Percentiles rank a stretch among this genome's conserved stretches.
phyloP scores from a whole-genome alignment of 2,113 vertebrate species.

The Oryctolagus cuniculus region DNA sequence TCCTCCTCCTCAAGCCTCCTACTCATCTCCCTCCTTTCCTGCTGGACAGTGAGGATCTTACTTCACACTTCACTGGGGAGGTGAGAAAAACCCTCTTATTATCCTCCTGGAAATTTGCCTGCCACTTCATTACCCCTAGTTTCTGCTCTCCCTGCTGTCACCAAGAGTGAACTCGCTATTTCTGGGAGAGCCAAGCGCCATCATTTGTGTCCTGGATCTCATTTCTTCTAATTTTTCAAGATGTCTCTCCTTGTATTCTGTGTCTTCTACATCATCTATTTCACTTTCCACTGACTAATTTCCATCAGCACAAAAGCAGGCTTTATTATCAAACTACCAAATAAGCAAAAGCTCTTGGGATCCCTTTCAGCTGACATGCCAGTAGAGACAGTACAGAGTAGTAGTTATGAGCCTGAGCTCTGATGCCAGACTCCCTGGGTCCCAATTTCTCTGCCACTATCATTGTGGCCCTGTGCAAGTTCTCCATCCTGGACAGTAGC shows the following conservation, averaged over 20 bases:
- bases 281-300: constrained; percentile 17
- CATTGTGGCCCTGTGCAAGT: neutral
- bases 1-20: neutral
- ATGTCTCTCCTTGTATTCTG: neutral
- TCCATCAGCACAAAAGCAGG: constrained; percentile 19
- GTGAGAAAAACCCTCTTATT: neutral
- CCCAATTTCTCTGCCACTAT: neutral
- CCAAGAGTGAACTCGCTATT: neutral
- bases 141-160: neutral
- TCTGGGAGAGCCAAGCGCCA: neutral
- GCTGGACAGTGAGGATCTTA: neutral
- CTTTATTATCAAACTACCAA: neutral
- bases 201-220: neutral
- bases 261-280: neutral
- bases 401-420: neutral
- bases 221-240: neutral
- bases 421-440: neutral
- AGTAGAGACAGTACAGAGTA: neutral
- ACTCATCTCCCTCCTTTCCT: neutral
- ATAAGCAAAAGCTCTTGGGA: neutral
- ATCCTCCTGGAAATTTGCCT: neutral
- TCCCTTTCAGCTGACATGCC: neutral
- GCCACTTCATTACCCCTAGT: too few species aligned
- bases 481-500: neutral
- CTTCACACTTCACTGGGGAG: neutral